A percentile compares a stretch with the other conserved stretches of the same genome.
phyloP scores from a whole-genome alignment of 2,888 invertebrate species.

The Stratiomys singularior region DNA sequence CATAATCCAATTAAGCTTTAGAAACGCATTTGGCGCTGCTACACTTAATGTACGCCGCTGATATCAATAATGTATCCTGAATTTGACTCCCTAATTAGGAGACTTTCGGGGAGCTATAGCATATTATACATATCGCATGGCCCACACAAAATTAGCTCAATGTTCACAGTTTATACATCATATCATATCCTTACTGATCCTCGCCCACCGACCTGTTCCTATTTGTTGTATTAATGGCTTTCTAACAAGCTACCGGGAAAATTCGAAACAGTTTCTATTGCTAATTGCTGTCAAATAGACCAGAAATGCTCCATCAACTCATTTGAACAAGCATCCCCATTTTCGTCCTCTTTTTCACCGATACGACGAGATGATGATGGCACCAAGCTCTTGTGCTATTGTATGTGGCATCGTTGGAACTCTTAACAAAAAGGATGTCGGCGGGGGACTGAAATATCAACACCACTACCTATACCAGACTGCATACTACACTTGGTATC shows the following conservation, averaged over 20 bases:
- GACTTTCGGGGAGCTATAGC: neutral
- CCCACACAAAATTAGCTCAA: too few species aligned
- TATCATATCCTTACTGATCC: neutral
- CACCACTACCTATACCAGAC: neutral
- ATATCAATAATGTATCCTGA: constrained; percentile 9
- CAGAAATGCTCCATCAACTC: constrained; percentile 49
- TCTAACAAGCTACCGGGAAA: constrained; percentile 26
- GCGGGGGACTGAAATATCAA: neutral
- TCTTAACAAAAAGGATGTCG: neutral
- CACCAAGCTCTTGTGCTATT: neutral
- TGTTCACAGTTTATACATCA: neutral
- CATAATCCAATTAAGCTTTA: constrained; percentile 26
- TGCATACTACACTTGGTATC: constrained; percentile 17
- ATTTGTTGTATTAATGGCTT: constrained; percentile 17
- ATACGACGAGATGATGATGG: neutral
- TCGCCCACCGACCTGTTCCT: neutral
- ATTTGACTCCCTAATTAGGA: constrained; percentile 21
- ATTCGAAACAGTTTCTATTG: constrained; percentile 40
- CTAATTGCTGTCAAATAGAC: constrained; percentile 49
- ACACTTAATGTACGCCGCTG: constrained; percentile 23
- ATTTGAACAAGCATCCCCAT: constrained; percentile 38
- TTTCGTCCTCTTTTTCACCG: neutral
- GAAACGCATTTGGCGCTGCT: neutral
- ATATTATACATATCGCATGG: too few species aligned
- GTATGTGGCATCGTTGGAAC: neutral